Conservation (phyloP, 2,113 vertebrate genomes). For the Rattus norvegicus region GRCr8 NC_086033.1:84559501-84560000, state of each 20-base stretch:
- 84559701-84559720: neutral
- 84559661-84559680: neutral
- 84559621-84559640: neutral
- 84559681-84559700: neutral
- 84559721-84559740: neutral
- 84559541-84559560: neutral
- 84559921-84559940: neutral
- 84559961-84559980: neutral
- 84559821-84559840: neutral
- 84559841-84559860: neutral
- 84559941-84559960: neutral
- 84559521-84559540: neutral
- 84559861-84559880: neutral
- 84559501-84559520: neutral
- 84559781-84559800: neutral
- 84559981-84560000: neutral
- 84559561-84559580: neutral
- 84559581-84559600: neutral
- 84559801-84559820: neutral
- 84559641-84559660: neutral
- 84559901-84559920: neutral
- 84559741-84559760: neutral
- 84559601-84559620: neutral
- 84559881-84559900: neutral
- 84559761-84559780: neutral